These are phyloP conservation scores for Drepanosiphum platanoidis DNA, from an alignment of 2,888 invertebrate species.

Conservation along the genomic window DNA sequence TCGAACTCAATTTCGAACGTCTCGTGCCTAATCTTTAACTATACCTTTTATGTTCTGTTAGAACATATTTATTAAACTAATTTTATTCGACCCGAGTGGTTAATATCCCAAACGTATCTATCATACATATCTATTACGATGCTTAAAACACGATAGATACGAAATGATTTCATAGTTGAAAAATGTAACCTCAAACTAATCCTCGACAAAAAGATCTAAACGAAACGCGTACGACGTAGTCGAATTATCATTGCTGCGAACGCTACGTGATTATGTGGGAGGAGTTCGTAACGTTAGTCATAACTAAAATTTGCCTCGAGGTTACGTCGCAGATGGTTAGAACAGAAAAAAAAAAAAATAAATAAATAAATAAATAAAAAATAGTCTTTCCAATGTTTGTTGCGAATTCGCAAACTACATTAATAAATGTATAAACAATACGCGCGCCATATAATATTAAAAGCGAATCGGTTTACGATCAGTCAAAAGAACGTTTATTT, in stretches of 20 bases:
- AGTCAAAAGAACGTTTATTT: constrained; percentile 13
- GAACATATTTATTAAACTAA: too few species aligned
- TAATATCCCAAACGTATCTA: too few species aligned
- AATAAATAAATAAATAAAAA: constrained; percentile 13
- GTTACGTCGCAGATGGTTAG: not conserved
- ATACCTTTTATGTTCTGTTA: too few species aligned
- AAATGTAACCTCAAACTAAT: too few species aligned
- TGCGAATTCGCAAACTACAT: not conserved
- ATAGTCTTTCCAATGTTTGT: constrained; percentile 14
- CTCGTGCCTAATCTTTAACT: too few species aligned
- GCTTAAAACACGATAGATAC: too few species aligned
- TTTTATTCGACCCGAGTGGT: too few species aligned
- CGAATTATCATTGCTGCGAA: not conserved
- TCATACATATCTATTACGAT: too few species aligned
- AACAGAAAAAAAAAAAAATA: too few species aligned
- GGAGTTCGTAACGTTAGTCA: constrained; percentile 7
- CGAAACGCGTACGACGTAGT: not conserved
- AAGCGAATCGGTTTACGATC: constrained; percentile 34
- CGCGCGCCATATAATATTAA: not conserved
- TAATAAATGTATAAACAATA: not conserved
- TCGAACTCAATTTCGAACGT: too few species aligned
- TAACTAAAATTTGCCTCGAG: not conserved
- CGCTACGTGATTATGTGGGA: constrained; percentile 4
- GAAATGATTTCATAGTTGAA: too few species aligned
- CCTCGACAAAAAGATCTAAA: too few species aligned